Conservation (phyloP, 1,140 invertebrate genomes). For the Aleiodes sp. region DNA sequence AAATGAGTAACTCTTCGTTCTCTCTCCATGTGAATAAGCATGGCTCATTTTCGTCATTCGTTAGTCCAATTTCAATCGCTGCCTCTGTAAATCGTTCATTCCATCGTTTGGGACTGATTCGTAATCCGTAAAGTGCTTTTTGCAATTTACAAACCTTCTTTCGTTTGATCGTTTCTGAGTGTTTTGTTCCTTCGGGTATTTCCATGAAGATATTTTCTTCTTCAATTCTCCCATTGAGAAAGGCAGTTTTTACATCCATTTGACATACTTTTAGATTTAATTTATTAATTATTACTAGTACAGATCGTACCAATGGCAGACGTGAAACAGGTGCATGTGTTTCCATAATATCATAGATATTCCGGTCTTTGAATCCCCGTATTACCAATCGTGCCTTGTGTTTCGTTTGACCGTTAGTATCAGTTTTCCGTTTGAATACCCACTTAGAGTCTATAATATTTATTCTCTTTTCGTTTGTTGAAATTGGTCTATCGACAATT, state of each 20-base stretch:
- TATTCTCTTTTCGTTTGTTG: neutral
- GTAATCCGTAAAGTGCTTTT: conserved; percentile 27
- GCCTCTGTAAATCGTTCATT: conserved; percentile 20
- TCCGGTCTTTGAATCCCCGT: conserved; percentile 31
- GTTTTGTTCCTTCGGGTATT: conserved; percentile 43
- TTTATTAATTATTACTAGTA: neutral
- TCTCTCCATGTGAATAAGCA: neutral
- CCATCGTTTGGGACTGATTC: conserved; percentile 30
- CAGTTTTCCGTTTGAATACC: conserved; percentile 20
- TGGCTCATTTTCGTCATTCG: neutral
- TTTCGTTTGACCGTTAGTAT: conserved; percentile 10
- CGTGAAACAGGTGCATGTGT: neutral
- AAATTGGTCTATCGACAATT: conserved; percentile 10
- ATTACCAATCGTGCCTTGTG: conserved; percentile 29
- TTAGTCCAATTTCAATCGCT: neutral
- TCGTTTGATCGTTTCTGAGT: neutral
- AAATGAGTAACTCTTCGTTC: neutral
- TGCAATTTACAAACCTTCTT: conserved; percentile 31
- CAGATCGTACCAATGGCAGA: neutral
- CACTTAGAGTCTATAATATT: conserved; percentile 31
- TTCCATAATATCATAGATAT: conserved; percentile 14
- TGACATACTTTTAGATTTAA: neutral
- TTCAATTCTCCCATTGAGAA: conserved; percentile 48
- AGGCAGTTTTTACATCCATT: conserved; percentile 43
- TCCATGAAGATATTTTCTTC: conserved; percentile 61